Percentiles rank a stretch among this genome's conserved stretches.
Conservation (phyloP, 2,113 vertebrate species). For the Sceloporus undulatus region DNA sequence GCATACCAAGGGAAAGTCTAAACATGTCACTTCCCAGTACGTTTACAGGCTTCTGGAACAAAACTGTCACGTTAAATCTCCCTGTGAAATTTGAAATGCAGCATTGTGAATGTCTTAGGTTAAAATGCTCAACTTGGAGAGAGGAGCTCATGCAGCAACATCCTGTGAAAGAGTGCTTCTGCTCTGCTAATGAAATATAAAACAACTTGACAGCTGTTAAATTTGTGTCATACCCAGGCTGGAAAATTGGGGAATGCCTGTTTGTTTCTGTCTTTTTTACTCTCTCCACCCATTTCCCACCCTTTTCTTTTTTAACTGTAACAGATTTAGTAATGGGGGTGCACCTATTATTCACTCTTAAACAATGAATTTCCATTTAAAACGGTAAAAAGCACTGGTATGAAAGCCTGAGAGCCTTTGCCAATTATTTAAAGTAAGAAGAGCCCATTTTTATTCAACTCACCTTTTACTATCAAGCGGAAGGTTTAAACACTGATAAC, state of each 20-base stretch:
- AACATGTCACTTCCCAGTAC: constrained; percentile 42
- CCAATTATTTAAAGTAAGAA: constrained; percentile 50
- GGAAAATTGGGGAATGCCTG: background rate
- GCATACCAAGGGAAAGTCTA: constrained; percentile 47
- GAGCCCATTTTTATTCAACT: constrained; percentile 51
- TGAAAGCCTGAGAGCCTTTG: constrained; percentile 56
- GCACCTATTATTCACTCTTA: constrained; percentile 57
- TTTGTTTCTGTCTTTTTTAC: constrained; percentile 11
- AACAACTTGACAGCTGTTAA: constrained; percentile 31
- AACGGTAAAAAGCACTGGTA: constrained; percentile 57
- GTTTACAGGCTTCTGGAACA: constrained; percentile 47
- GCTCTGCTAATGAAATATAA: constrained; percentile 14
- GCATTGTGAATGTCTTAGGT: constrained; percentile 45
- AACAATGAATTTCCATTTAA: constrained; percentile 61
- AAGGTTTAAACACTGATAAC: constrained; percentile 42
- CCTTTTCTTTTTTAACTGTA: background rate
- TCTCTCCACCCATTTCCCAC: background rate
- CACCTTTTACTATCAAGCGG: constrained; percentile 33
- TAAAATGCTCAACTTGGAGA: constrained; percentile 42
- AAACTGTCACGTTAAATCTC: constrained; percentile 51
- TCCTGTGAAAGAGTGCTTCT: constrained; percentile 21
- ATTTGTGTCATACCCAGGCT: constrained; percentile 29
- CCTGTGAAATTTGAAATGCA: constrained; percentile 42
- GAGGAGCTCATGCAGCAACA: constrained; percentile 39
- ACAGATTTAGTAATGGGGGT: constrained; percentile 50